phyloP scores from a whole-genome alignment of 2,797 vertebrate species.

The Tarsius wallacei region DNA sequence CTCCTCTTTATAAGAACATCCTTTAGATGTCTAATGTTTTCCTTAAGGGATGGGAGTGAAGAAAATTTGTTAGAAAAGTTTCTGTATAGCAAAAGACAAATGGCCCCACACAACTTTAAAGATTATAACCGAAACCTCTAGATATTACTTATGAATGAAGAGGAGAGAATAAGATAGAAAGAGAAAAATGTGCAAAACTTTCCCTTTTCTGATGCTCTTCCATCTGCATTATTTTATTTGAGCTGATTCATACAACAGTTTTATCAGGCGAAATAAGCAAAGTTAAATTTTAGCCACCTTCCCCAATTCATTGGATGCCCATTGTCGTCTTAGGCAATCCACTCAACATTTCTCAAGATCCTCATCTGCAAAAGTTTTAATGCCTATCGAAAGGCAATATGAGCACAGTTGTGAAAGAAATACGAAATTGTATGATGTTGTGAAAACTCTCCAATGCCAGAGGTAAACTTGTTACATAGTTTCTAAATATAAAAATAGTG shows the following conservation, averaged over 20 bases:
- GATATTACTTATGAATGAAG: not conserved
- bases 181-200: not conserved
- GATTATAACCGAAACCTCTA: not conserved
- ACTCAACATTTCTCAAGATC: not conserved
- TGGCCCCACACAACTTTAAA: not conserved
- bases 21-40: not conserved
- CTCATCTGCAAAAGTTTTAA: not conserved
- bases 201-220: not conserved
- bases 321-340: rapidly evolving
- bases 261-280: not conserved
- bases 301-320: not conserved
- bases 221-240: not conserved
- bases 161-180: not conserved
- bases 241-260: not conserved
- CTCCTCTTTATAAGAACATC: not conserved
- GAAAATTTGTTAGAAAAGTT: not conserved
- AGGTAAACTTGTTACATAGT: not conserved
- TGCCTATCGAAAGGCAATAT: not conserved
- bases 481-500: not conserved
- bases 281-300: not conserved
- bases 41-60: not conserved
- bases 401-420: not conserved
- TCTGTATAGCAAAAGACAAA: not conserved
- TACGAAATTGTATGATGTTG: not conserved
- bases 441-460: not conserved